phyloP scores from a whole-genome alignment of 2,113 vertebrate genomes.

The Microtus pennsylvanicus region DNA sequence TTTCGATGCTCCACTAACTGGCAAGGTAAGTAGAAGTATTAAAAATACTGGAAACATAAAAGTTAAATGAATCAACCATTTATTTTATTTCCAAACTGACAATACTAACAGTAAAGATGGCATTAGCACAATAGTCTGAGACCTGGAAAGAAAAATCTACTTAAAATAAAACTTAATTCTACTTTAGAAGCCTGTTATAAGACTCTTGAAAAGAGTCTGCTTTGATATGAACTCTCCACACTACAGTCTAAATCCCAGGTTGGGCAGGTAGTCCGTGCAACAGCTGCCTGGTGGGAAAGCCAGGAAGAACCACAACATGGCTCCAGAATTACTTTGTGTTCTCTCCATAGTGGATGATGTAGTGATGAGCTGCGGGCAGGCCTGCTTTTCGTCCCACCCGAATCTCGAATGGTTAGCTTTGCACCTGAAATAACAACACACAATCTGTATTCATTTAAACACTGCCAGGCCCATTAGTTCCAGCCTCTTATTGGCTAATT shows the following conservation, averaged over 20 bases:
- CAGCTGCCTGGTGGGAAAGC: not conserved
- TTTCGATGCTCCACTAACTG: conserved; percentile 18
- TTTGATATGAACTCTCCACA: not conserved
- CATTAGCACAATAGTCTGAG: conserved; percentile 16
- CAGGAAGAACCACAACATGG: not conserved
- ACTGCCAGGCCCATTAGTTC: too few relatives aligned
- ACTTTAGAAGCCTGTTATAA: conserved; percentile 5
- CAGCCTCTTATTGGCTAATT: too few relatives aligned
- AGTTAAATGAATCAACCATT: conserved; percentile 27
- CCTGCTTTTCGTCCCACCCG: too few relatives aligned
- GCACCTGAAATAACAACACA: too few relatives aligned
- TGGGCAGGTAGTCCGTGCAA: not conserved
- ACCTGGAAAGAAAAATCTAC: not conserved
- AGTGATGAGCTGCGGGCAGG: too few relatives aligned
- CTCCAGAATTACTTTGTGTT: not conserved
- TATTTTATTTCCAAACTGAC: conserved; percentile 20
- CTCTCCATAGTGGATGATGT: not conserved
- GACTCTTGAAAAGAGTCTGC: not conserved
- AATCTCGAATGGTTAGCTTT: too few relatives aligned
- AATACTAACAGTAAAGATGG: conserved; percentile 51
- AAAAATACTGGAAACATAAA: conserved; percentile 57
- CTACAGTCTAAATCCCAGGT: not conserved
- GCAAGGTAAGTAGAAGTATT: conserved; percentile 34
- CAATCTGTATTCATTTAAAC: too few relatives aligned
- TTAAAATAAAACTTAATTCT: not conserved